These are phyloP conservation scores for Cactoblastis cactorum DNA, from an alignment of 2,888 invertebrate genomes.

Conservation along the genomic window DNA sequence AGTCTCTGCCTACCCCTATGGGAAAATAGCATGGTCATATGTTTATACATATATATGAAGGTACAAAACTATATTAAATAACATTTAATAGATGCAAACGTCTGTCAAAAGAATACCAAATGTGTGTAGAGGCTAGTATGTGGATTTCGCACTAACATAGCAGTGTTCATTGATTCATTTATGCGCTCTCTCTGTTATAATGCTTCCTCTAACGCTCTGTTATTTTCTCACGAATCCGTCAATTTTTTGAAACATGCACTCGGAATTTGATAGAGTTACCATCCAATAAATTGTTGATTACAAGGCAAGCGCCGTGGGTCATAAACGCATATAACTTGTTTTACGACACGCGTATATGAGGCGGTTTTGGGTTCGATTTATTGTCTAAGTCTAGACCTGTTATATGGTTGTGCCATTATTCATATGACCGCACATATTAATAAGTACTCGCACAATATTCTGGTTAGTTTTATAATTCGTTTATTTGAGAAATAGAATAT, in stretches of 20 bases:
- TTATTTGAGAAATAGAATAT: neutral
- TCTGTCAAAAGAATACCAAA: too few relatives aligned
- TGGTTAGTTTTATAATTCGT: neutral
- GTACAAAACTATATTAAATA: too few relatives aligned
- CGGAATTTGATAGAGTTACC: constrained; percentile 64
- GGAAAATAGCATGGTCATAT: too few relatives aligned
- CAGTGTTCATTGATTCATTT: neutral
- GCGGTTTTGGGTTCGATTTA: constrained; percentile 18
- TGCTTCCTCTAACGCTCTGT: neutral
- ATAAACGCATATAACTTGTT: constrained; percentile 65
- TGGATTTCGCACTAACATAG: neutral
- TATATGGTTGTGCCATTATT: constrained; percentile 1
- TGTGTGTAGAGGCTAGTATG: too few relatives aligned
- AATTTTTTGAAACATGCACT: constrained; percentile 22
- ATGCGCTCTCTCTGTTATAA: neutral
- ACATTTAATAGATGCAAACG: too few relatives aligned
- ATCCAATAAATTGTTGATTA: constrained; percentile 72
- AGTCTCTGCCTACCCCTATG: too few relatives aligned
- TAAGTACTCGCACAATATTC: neutral
- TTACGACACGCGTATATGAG: constrained; percentile 48
- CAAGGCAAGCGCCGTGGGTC: constrained; percentile 62
- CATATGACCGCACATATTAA: neutral
- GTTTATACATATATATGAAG: too few relatives aligned
- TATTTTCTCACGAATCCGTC: constrained; percentile 57
- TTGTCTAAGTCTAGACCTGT: constrained; percentile 11